Percentiles rank a stretch among this genome's conserved stretches.
Evolutionary conservation across 2,888 invertebrate species (phyloP).

Genomic region (Morpho deidamia): DNA sequence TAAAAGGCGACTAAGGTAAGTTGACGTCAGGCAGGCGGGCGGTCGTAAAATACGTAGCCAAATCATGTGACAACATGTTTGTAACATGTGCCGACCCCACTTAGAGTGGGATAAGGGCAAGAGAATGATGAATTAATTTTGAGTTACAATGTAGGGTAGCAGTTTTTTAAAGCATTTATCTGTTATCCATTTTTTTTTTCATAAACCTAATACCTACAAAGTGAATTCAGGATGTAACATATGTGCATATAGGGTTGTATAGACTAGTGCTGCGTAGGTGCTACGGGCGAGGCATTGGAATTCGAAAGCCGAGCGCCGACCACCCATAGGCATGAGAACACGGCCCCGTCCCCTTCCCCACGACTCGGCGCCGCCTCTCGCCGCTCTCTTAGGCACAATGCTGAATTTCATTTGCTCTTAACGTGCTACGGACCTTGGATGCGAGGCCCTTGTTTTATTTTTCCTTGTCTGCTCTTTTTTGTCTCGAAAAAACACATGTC

Average conservation of each 20-base stretch:
- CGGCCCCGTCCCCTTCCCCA: slow-evolving; percentile 71
- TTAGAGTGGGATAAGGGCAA: too few relatives aligned
- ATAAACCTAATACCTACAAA: neutral
- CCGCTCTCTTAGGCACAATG: slow-evolving; percentile 67
- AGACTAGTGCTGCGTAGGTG: slow-evolving; percentile 55
- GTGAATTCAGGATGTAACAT: slow-evolving; percentile 12
- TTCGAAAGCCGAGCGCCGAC: slow-evolving; percentile 76
- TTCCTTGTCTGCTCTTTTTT: slow-evolving; percentile 21
- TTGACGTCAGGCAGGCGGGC: too few relatives aligned
- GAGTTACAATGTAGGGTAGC: too few relatives aligned
- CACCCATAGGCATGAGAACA: slow-evolving; percentile 77
- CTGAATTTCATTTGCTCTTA: slow-evolving; percentile 73
- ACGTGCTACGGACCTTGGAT: slow-evolving; percentile 44
- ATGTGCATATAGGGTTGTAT: slow-evolving; percentile 3
- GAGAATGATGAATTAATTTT: too few relatives aligned
- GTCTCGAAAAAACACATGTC: slow-evolving; percentile 20
- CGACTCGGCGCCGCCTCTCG: slow-evolving; percentile 66
- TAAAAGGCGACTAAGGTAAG: too few relatives aligned
- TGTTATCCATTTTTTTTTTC: too few relatives aligned
- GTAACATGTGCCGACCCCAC: too few relatives aligned
- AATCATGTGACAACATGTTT: too few relatives aligned
- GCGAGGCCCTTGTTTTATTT: slow-evolving; percentile 33
- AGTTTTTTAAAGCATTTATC: too few relatives aligned
- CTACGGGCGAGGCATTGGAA: slow-evolving; percentile 73
- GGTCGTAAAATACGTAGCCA: too few relatives aligned